Conservation (phyloP, 1,140 invertebrate genomes). For the Trypoxylus dichotomus region DNA sequence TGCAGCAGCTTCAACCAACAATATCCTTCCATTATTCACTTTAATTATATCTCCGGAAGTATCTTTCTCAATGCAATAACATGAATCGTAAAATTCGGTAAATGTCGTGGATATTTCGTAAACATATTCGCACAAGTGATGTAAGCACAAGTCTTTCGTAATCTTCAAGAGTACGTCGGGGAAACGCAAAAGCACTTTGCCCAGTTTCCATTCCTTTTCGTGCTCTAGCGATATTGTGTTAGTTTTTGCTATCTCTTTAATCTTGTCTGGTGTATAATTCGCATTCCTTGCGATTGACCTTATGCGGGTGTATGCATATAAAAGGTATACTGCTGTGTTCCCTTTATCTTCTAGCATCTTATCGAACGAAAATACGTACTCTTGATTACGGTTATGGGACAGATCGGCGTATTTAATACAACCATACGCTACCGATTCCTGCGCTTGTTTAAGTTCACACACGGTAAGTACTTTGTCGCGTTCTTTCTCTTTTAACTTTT, state of each 20-base stretch:
- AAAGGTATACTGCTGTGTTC: conserved; percentile 96
- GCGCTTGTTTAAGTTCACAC: conserved; percentile 82
- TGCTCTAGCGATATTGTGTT: conserved; percentile 76
- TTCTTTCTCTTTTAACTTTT: conserved; percentile 90
- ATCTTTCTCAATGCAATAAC: conserved; percentile 97
- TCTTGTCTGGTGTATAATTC: conserved; percentile 62
- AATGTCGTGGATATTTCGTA: conserved; percentile 94
- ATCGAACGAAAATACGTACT: conserved; percentile 99
- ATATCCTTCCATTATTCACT: conserved; percentile 83
- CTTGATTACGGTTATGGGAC: conserved; percentile 88
- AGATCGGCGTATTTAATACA: conserved; percentile 99
- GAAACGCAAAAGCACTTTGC: conserved; percentile 83
- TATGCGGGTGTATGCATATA: conserved; percentile 96
- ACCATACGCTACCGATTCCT: conserved; percentile 93
- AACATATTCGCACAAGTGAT: conserved; percentile 92
- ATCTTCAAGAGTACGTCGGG: conserved; percentile 87
- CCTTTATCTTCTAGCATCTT: conserved; percentile 99
- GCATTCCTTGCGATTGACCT: conserved; percentile 85
- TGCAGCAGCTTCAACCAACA: conserved; percentile 92
- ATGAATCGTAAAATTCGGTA: conserved; percentile 96
- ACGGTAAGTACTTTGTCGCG: conserved; percentile 82
- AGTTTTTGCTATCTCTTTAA: conserved; percentile 59
- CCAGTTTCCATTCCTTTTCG: conserved; percentile 94
- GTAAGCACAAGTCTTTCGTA: conserved; percentile 81
- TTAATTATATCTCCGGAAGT: conserved; percentile 75